Conservation (phyloP, 2,888 invertebrate genomes). For the Pilophorus perplexus region DNA sequence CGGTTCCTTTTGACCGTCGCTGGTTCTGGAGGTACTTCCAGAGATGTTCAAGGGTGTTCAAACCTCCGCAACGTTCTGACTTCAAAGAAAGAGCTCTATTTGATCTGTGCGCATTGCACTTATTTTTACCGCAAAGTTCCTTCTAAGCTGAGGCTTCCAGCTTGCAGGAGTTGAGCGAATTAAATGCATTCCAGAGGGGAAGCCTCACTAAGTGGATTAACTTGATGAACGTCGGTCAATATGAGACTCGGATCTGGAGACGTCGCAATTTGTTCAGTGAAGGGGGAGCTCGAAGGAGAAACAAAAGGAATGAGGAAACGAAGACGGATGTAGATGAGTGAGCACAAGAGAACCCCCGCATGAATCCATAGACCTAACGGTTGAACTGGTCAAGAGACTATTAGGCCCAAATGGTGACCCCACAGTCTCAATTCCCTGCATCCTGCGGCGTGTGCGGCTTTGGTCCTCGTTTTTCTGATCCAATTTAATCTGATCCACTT, state of each 20-base stretch:
- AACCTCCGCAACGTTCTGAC: too few species aligned
- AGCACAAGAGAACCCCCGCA: not conserved
- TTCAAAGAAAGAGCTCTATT: too few species aligned
- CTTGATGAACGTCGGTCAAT: constrained; percentile 8
- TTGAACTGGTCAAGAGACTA: constrained; percentile 1
- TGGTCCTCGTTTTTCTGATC: not conserved
- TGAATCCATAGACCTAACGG: not conserved
- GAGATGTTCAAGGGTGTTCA: too few species aligned
- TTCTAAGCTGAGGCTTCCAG: too few species aligned
- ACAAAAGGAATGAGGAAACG: constrained; percentile 19
- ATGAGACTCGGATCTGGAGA: not conserved
- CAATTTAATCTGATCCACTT: constrained; percentile 18
- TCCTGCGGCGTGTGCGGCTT: constrained; percentile 29
- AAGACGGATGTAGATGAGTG: not conserved
- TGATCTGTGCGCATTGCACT: too few species aligned
- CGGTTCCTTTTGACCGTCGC: too few species aligned
- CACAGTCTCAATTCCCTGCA: constrained; percentile 16
- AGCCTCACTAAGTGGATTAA: not conserved
- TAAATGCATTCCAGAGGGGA: not conserved
- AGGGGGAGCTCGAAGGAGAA: too few species aligned
- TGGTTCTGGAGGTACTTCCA: too few species aligned
- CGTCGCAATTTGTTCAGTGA: not conserved
- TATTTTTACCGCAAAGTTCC: too few species aligned
- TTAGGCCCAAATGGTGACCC: not conserved
- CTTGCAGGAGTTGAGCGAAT: too few species aligned